Conservation (phyloP, 2,888 invertebrate genomes). For the Ctenicera cuprea region DNA sequence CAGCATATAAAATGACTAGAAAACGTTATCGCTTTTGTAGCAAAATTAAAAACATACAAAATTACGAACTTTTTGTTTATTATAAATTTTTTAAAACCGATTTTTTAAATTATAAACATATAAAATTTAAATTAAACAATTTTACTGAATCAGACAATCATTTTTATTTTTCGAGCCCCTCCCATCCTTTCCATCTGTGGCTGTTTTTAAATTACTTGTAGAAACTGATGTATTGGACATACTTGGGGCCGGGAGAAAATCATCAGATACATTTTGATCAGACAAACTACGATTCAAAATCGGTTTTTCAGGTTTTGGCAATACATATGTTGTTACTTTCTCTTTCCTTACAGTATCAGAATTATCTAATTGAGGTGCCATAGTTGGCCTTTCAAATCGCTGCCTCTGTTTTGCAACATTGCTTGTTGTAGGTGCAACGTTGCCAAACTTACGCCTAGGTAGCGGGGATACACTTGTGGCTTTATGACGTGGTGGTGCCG, state of each 20-base stretch:
- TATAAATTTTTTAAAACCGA: background rate
- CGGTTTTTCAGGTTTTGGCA: slow-evolving; percentile 55
- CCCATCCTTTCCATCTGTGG: slow-evolving; percentile 51
- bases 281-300: slow-evolving; percentile 44
- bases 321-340: slow-evolving; percentile 57
- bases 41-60: slow-evolving; percentile 37
- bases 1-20: slow-evolving; percentile 67
- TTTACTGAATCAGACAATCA: slow-evolving; percentile 67
- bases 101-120: background rate
- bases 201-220: slow-evolving; percentile 39
- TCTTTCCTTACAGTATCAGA: slow-evolving; percentile 57
- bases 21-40: slow-evolving; percentile 54
- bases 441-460: slow-evolving; percentile 27
- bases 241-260: slow-evolving; percentile 10
- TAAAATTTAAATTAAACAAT: slow-evolving; percentile 8
- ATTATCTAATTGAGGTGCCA: background rate
- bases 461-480: slow-evolving; percentile 37
- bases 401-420: slow-evolving; percentile 17
- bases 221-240: slow-evolving; percentile 16
- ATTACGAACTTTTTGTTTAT: slow-evolving; percentile 14
- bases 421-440: background rate
- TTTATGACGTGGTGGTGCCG: slow-evolving; percentile 54
- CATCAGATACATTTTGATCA: slow-evolving; percentile 35
- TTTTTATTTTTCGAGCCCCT: slow-evolving; percentile 61
- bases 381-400: background rate